These are phyloP conservation scores for Aporophyla nigra DNA, from an alignment of 2,888 invertebrate genomes.

Conservation along the genomic window DNA sequence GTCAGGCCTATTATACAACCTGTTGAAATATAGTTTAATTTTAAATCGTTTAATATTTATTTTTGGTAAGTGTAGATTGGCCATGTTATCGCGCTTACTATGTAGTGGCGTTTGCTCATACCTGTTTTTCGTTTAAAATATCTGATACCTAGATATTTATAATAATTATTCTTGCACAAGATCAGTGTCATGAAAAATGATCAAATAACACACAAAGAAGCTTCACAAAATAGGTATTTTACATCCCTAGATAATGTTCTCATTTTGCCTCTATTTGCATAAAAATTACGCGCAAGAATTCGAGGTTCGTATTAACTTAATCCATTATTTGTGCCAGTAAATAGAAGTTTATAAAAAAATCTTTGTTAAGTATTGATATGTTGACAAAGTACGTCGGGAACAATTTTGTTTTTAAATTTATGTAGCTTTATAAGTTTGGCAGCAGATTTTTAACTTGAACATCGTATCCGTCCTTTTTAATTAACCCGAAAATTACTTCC, in stretches of 20 bases:
- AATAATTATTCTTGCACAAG: constrained; percentile 39
- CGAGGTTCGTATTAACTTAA: neutral
- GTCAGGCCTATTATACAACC: constrained; percentile 65
- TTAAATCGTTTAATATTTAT: constrained; percentile 51
- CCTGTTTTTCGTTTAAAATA: constrained; percentile 29
- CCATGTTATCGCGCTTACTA: constrained; percentile 42
- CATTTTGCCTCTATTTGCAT: neutral
- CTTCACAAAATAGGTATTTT: constrained; percentile 1
- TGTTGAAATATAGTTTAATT: constrained; percentile 60
- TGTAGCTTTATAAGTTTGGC: constrained; percentile 22
- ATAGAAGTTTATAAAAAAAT: neutral
- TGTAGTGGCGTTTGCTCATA: constrained; percentile 58
- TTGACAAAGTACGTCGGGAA: neutral
- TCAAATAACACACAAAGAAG: neutral
- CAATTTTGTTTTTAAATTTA: neutral
- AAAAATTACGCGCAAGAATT: neutral
- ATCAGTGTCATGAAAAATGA: neutral
- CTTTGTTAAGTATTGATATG: neutral
- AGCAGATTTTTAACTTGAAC: constrained; percentile 32
- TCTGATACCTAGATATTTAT: neutral
- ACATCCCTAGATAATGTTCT: neutral
- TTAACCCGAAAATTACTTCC: constrained; percentile 26
- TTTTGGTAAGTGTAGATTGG: constrained; percentile 45
- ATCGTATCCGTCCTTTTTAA: constrained; percentile 60
- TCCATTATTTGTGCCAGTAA: constrained; percentile 9